These are phyloP conservation scores for Sebastes flavidus DNA, from an alignment of 2,797 vertebrate species.

Conservation along the genomic window DNA sequence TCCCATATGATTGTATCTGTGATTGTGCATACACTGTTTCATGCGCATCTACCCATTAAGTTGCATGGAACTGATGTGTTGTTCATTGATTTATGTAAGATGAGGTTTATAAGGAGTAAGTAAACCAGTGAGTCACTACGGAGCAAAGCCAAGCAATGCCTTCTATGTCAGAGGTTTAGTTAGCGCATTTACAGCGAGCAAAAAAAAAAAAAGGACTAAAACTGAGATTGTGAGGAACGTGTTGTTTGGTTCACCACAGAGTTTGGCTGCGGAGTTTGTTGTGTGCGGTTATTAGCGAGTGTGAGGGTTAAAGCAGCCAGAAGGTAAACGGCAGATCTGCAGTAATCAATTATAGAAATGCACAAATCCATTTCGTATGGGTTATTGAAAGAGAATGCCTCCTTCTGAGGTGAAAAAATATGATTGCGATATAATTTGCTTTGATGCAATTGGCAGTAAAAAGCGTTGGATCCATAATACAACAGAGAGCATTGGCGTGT, in stretches of 20 bases:
- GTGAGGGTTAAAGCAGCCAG: slow-evolving; percentile 8
- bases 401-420: slow-evolving; percentile 8
- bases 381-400: slow-evolving; percentile 26
- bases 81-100: slow-evolving; percentile 16
- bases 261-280: slow-evolving; percentile 17
- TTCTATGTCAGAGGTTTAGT: slow-evolving; percentile 22
- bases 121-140: slow-evolving; percentile 17
- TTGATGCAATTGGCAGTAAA: slow-evolving; percentile 34
- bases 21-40: background rate
- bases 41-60: background rate
- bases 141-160: slow-evolving; percentile 17
- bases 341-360: slow-evolving; percentile 46
- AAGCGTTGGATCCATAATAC: slow-evolving; percentile 16
- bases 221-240: background rate
- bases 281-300: slow-evolving; percentile 15
- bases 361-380: slow-evolving; percentile 37
- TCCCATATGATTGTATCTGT: slow-evolving; percentile 17
- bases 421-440: slow-evolving; percentile 37
- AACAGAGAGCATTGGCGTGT: background rate
- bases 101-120: slow-evolving; percentile 22
- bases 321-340: slow-evolving; percentile 26
- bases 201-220: background rate
- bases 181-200: slow-evolving; percentile 8
- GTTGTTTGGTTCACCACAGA: slow-evolving; percentile 19
- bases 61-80: background rate